Percentiles rank a stretch among this genome's conserved stretches.
Conservation (phyloP, 2,113 vertebrate genomes). For the Oreochromis aureus region DNA sequence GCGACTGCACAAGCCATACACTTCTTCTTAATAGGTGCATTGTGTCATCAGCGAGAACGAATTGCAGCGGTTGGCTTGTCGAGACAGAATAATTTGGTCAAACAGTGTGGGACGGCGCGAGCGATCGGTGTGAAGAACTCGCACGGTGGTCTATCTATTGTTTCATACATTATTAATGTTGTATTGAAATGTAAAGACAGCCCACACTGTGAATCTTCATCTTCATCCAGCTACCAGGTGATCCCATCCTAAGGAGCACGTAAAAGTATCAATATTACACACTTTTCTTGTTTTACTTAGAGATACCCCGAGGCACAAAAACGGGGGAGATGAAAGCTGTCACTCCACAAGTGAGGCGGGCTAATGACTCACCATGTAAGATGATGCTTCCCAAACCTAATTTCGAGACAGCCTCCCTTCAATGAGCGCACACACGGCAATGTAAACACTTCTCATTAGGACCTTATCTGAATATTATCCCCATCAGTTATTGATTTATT, state of each 20-base stretch:
- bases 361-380: constrained; percentile 46
- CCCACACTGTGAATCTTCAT: constrained; percentile 3
- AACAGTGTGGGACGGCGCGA: background rate
- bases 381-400: constrained; percentile 40
- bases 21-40: constrained; percentile 16
- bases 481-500: background rate
- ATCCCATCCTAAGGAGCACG: background rate
- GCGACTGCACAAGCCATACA: constrained; percentile 6
- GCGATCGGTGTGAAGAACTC: background rate
- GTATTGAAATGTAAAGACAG: constrained; percentile 19
- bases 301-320: constrained; percentile 23
- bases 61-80: constrained; percentile 2
- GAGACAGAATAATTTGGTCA: constrained; percentile 8
- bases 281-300: background rate
- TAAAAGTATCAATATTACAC: background rate
- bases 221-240: background rate
- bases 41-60: background rate
- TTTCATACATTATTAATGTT: constrained; percentile 52
- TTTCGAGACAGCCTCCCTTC: background rate
- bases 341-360: constrained; percentile 36
- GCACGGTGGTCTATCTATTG: constrained; percentile 16
- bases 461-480: background rate
- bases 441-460: background rate
- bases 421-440: background rate
- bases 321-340: constrained; percentile 33